Conservation (phyloP, 2,888 invertebrate species). For the Drosophila algonquin region DNA sequence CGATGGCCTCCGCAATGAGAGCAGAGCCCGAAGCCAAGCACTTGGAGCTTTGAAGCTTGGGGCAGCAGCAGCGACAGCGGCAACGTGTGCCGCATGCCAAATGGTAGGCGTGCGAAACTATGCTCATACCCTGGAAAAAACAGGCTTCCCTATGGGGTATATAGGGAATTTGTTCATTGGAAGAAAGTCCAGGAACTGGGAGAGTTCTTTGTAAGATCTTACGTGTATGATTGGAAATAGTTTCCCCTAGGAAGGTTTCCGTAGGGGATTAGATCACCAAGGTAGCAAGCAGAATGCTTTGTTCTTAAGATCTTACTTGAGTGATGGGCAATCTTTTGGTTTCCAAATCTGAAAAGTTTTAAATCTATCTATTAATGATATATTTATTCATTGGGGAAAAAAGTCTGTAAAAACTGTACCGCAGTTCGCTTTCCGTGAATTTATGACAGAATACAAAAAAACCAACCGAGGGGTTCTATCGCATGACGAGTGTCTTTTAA, state of each 20-base stretch:
- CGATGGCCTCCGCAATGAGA: slow-evolving; percentile 66
- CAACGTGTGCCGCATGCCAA: slow-evolving; percentile 72
- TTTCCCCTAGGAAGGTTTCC: not conserved
- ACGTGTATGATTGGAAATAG: no score
- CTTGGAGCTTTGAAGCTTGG: slow-evolving; percentile 12
- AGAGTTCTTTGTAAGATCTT: not conserved
- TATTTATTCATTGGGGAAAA: no score
- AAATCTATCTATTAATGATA: no score
- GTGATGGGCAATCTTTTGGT: no score
- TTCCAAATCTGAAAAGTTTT: no score
- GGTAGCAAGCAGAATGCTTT: not conserved
- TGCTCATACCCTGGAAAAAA: slow-evolving; percentile 40
- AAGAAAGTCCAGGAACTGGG: not conserved
- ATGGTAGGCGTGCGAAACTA: slow-evolving; percentile 76
- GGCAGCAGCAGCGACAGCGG: slow-evolving; percentile 28
- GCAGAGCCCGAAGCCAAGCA: slow-evolving; percentile 44
- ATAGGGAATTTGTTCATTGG: not conserved
- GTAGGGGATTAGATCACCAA: not conserved
- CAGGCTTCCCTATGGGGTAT: not conserved
- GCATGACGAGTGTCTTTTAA: no score
- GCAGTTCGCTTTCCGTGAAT: no score
- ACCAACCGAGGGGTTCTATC: no score
- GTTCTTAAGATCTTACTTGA: no score
- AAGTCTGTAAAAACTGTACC: no score
- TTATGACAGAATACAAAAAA: no score